Percentiles rank a stretch among this genome's conserved stretches.
These are phyloP conservation scores for Troglohyphantes excavatus DNA, from an alignment of 2,888 invertebrate species.

Conservation along the genomic window DNA sequence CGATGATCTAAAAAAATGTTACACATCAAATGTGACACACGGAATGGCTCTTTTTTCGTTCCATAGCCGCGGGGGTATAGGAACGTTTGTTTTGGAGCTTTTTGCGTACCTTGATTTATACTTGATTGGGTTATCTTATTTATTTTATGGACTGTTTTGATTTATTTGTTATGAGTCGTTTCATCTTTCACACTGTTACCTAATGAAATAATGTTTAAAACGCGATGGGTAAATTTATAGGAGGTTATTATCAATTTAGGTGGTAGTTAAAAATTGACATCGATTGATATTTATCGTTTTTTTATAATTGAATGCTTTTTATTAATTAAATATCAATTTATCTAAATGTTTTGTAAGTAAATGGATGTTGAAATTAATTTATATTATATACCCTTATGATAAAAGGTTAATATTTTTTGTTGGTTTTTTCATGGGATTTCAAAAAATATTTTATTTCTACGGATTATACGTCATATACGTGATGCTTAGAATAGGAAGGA, in stretches of 20 bases:
- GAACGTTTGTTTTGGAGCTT: not conserved
- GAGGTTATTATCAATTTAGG: too few species aligned
- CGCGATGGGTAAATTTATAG: not conserved
- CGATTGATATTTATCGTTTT: not conserved
- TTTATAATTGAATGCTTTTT: not conserved
- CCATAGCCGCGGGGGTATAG: not conserved
- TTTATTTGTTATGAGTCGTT: not conserved
- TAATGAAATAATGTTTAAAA: not conserved
- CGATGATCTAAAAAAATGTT: slow-evolving; percentile 15
- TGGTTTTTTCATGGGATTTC: too few species aligned
- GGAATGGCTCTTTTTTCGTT: not conserved
- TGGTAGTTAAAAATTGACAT: not conserved
- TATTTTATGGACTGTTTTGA: not conserved
- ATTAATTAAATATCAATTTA: not conserved
- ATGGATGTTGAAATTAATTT: too few species aligned
- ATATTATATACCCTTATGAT: too few species aligned
- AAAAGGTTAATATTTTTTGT: too few species aligned
- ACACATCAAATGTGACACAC: not conserved
- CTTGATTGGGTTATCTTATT: not conserved
- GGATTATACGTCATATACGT: too few species aligned
- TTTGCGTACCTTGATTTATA: not conserved
- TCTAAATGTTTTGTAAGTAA: not conserved
- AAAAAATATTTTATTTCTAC: too few species aligned
- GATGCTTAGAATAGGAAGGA: too few species aligned
- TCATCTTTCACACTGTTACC: not conserved